Evolutionary conservation across 2,113 vertebrate species (phyloP), one percentile per base, ranked within the genome.

Genomic region (Acrocephalus arundinaceus): DNA sequence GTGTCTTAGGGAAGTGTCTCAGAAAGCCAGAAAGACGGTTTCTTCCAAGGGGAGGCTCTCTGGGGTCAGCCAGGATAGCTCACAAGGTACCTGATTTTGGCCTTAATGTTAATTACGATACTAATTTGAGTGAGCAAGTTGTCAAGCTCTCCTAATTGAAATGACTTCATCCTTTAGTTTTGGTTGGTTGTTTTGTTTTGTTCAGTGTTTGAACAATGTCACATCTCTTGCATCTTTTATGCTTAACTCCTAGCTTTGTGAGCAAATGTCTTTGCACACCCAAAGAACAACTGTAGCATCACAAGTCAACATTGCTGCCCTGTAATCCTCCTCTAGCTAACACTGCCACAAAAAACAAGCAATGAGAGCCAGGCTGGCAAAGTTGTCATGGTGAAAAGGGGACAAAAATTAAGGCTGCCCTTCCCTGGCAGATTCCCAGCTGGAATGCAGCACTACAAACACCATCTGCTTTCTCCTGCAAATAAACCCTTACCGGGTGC

Each of bases 391-490:
- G 88, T 93, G 88, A 94, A 92, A 92, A 92, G 72, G 75, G 79
- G 72, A 96, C 59, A 84, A 81, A 94, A 95, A 88, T 49, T 86
- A 90, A 92, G 94, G 65, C 96, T 93, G 55, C 85, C 72, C 85
- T 96, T 35, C 49, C 65, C 83, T 96, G 96, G 92, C 93, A 90
- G 85, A 84, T 46, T 93, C 85, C 90, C 88, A 94, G 77, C 65
- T 96, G 79, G 92, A 96, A 92, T 67, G 52, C 31, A 57, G 57
- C 83, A 68, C 74, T 77, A 37, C 75, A 96, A 96, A 88, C 79
- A 96, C 92, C 85, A 90, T 95, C 95, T 94, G 91, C 61, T 94
- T 91, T 71, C 82, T 80, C 27, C 78, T 87, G 82, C 61, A 93
- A 88, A 89, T 84, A 88, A 92, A 7, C 45, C 63, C 31, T 92